Evolutionary conservation across 2,797 vertebrate species (phyloP).

Genomic region (Rhynchonycteris naso): DNA sequence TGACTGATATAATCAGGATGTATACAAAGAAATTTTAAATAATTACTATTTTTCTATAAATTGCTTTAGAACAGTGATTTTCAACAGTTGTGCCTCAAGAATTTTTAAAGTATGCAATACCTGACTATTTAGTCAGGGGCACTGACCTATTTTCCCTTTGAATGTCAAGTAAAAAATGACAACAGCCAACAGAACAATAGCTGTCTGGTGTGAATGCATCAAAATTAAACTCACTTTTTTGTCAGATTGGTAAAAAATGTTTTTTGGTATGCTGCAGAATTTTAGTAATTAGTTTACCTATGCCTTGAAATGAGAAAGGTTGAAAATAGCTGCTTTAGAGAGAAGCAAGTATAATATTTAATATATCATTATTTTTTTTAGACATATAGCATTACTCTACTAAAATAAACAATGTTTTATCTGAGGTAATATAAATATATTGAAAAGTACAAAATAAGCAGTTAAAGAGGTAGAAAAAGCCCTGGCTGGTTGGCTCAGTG

Average conservation of each 20-base stretch:
- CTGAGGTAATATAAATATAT: constrained; percentile 41
- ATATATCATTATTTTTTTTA: neutral
- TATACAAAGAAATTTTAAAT: neutral
- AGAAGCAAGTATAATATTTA: neutral
- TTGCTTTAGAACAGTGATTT: neutral
- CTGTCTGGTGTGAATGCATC: neutral
- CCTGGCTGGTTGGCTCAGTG: no score
- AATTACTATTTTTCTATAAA: neutral
- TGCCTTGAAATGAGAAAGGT: neutral
- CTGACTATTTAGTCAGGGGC: neutral
- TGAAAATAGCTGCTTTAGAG: neutral
- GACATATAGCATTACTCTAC: neutral
- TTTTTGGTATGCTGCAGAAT: neutral
- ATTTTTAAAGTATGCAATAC: neutral
- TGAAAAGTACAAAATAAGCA: constrained; percentile 28
- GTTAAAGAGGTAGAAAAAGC: neutral
- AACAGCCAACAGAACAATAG: neutral
- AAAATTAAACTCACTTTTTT: neutral
- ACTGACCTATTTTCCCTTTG: neutral
- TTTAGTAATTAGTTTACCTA: neutral
- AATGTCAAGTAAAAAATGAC: neutral
- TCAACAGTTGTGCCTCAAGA: neutral
- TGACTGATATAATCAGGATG: neutral
- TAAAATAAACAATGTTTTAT: constrained; percentile 33
- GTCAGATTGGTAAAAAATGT: neutral